Conservation (phyloP, 2,797 vertebrate species). For the Galago senegalensis region DNA sequence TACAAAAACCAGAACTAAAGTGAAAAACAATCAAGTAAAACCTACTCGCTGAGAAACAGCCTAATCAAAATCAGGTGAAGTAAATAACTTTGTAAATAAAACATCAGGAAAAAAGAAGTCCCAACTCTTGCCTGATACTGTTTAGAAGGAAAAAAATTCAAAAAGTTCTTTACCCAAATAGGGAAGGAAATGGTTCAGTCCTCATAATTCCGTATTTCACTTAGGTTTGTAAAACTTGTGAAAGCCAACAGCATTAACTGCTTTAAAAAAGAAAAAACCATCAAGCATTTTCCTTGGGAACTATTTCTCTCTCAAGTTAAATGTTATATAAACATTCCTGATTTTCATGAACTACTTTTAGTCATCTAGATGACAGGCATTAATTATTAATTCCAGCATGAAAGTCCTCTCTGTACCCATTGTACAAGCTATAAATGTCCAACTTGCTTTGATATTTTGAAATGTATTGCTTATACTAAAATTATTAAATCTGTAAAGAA, state of each 20-base stretch:
- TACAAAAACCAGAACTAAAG: not conserved
- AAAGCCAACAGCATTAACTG: not conserved
- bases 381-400: conserved; percentile 56
- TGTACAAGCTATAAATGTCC: conserved; percentile 63
- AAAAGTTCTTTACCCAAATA: conserved; percentile 21
- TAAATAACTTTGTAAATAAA: conserved; percentile 53
- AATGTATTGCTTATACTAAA: conserved; percentile 30
- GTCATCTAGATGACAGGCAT: conserved; percentile 57
- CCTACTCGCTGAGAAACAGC: conserved; percentile 11
- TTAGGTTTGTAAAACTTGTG: not conserved
- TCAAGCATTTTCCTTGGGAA: conserved; percentile 53
- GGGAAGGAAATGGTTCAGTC: not conserved
- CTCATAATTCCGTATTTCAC: not conserved
- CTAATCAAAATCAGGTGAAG: conserved; percentile 7
- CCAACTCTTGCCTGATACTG: not conserved
- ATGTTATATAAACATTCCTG: conserved; percentile 69
- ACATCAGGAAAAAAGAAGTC: not conserved
- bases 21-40: conserved; percentile 16
- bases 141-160: not conserved
- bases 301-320: conserved; percentile 45
- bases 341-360: conserved; percentile 54
- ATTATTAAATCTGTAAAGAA: conserved; percentile 45
- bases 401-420: conserved; percentile 55
- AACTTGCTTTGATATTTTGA: conserved; percentile 36
- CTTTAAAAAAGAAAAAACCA: not conserved